phyloP scores from a whole-genome alignment of 2,888 invertebrate species.

The Drosophila kokeensis region DNA sequence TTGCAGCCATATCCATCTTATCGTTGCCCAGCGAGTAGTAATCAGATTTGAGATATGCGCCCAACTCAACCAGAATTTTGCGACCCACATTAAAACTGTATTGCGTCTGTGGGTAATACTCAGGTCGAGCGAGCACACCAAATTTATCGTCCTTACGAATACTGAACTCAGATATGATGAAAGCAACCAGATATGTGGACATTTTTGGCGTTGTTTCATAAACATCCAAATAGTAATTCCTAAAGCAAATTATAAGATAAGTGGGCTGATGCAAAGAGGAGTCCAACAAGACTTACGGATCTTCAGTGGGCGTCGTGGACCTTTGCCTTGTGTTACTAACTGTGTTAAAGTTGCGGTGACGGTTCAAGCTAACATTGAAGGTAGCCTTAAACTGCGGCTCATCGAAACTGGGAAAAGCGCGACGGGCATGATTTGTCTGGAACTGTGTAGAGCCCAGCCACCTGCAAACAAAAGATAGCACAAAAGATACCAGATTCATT shows the following conservation, averaged over 20 bases:
- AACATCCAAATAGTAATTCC: constrained; percentile 67
- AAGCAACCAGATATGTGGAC: constrained; percentile 93
- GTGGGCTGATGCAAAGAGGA: no score
- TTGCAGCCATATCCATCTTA: constrained; percentile 93
- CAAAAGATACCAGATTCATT: not conserved
- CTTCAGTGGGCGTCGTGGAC: constrained; percentile 8
- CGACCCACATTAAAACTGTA: constrained; percentile 89
- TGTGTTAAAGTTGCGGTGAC: constrained; percentile 77
- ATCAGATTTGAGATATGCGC: constrained; percentile 87
- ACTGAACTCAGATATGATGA: constrained; percentile 88
- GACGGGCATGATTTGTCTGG: constrained; percentile 88
- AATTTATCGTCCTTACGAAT: constrained; percentile 71
- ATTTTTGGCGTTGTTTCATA: constrained; percentile 87
- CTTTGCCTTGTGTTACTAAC: constrained; percentile 73
- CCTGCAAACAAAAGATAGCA: constrained; percentile 72
- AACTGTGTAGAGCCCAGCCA: constrained; percentile 90
- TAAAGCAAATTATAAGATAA: constrained; percentile 4
- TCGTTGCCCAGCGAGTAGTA: constrained; percentile 87
- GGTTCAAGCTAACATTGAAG: constrained; percentile 86
- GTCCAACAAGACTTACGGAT: constrained; percentile 63
- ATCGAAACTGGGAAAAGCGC: constrained; percentile 92
- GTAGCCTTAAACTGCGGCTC: constrained; percentile 90
- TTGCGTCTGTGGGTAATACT: constrained; percentile 88
- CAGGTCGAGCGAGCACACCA: constrained; percentile 89
- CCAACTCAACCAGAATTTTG: constrained; percentile 86